phyloP scores from a whole-genome alignment of 2,113 vertebrate species.

The Tenrec ecaudatus region DNA sequence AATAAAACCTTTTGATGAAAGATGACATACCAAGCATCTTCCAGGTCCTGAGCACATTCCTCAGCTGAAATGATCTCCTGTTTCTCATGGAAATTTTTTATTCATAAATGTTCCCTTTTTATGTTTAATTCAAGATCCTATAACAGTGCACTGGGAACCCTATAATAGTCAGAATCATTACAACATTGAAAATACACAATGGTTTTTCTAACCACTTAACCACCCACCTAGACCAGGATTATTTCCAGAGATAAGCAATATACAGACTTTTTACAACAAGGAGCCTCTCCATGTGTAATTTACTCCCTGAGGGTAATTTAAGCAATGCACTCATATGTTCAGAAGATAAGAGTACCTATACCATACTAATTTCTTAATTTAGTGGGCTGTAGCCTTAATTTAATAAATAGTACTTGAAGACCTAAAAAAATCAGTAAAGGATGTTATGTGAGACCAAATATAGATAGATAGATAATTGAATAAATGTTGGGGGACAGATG shows the following conservation, averaged over 20 bases:
- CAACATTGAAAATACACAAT: slow-evolving; percentile 39
- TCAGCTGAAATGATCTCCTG: background rate
- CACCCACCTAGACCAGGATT: slow-evolving; percentile 46
- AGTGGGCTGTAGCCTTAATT: slow-evolving; percentile 67
- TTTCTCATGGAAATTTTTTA: slow-evolving; percentile 46
- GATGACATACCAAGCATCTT: slow-evolving; percentile 6
- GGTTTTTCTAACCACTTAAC: slow-evolving; percentile 54
- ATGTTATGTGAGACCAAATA: slow-evolving; percentile 50
- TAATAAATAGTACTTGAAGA: slow-evolving; percentile 70
- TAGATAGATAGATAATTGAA: background rate
- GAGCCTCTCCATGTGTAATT: slow-evolving; percentile 74
- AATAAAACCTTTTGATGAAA: slow-evolving; percentile 35
- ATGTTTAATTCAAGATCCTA: slow-evolving; percentile 54
- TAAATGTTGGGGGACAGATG: slow-evolving; percentile 49
- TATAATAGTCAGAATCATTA: slow-evolving; percentile 39
- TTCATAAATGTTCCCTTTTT: slow-evolving; percentile 59
- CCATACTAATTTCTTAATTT: slow-evolving; percentile 76
- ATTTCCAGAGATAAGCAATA: slow-evolving; percentile 64
- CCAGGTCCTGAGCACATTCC: slow-evolving; percentile 34
- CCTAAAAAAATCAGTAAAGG: slow-evolving; percentile 71
- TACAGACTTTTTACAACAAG: slow-evolving; percentile 54
- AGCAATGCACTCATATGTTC: slow-evolving; percentile 63
- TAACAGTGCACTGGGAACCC: slow-evolving; percentile 4
- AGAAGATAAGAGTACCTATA: slow-evolving; percentile 54
- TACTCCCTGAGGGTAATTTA: slow-evolving; percentile 71